These are phyloP conservation scores for Ianthella basta DNA, from an alignment of 37 sponge, comb jelly and placozoan genomes.

Conservation along the genomic window DNA sequence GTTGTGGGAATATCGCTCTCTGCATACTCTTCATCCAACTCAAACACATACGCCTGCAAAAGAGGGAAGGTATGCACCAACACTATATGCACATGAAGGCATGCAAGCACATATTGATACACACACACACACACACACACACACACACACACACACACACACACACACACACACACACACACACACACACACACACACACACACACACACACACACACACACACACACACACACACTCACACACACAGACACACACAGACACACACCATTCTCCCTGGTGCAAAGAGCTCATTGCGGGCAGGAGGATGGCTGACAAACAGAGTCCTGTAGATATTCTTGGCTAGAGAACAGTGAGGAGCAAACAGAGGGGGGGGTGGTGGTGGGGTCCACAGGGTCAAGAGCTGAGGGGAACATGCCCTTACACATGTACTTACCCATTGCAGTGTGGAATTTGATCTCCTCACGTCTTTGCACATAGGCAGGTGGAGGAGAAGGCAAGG, in stretches of 20 bases:
- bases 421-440: constrained; percentile 13
- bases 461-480: not conserved
- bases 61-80: not conserved
- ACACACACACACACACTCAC: no score
- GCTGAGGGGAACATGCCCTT: not conserved
- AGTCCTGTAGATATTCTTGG: constrained; percentile 77
- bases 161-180: not conserved
- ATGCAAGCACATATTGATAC: no score
- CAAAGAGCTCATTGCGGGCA: constrained; percentile 90
- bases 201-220: no score
- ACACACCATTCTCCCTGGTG: constrained; percentile 92
- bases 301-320: constrained; percentile 83
- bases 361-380: not conserved
- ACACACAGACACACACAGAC: no score
- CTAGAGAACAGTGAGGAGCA: constrained; percentile 30
- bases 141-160: no score
- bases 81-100: no score
- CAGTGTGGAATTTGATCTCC: constrained; percentile 22
- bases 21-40: constrained; percentile 93
- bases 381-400: not conserved
- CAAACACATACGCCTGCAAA: constrained; percentile 92
- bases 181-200: no score
- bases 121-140: no score
- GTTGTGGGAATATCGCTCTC: constrained; percentile 97
- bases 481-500: no score